phyloP scores from a whole-genome alignment of 1,140 invertebrate species.

The Euwallacea similis region DNA sequence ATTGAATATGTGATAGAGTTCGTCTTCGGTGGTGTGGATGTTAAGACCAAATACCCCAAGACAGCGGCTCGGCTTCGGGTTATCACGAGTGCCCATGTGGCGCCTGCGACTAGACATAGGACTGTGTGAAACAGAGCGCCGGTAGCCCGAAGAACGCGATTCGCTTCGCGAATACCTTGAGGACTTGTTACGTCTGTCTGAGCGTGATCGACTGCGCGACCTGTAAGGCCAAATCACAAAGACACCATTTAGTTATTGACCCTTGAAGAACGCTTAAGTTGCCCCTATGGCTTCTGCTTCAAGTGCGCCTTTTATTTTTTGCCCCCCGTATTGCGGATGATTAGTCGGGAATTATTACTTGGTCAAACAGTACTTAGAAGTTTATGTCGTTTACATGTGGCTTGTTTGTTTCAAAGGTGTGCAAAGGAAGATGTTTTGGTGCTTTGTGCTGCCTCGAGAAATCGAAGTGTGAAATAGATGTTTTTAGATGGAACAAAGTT shows the following conservation, averaged over 20 bases:
- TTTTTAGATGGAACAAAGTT: not conserved
- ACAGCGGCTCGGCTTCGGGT: conserved; percentile 85
- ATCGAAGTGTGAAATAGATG: not conserved
- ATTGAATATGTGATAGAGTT: conserved; percentile 90
- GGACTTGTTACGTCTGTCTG: conserved; percentile 54
- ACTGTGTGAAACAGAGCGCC: conserved; percentile 58
- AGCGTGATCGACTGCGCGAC: conserved; percentile 58
- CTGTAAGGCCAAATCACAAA: conserved; percentile 42
- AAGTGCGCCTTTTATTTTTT: not conserved
- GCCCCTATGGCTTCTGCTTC: conserved; percentile 4
- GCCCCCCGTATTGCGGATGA: too few species aligned
- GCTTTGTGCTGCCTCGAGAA: not conserved
- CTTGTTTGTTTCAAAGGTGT: not conserved
- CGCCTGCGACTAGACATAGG: conserved; percentile 62
- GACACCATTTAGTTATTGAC: conserved; percentile 24
- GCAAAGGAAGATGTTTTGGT: too few species aligned
- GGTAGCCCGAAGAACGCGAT: conserved; percentile 58
- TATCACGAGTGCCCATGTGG: conserved; percentile 70
- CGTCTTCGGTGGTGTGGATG: conserved; percentile 88
- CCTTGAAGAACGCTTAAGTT: conserved; percentile 16
- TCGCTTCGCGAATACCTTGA: conserved; percentile 58
- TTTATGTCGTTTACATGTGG: not conserved
- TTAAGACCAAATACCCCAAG: conserved; percentile 94
- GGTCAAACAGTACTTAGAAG: too few species aligned
- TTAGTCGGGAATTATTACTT: too few species aligned